Conservation (phyloP, 35 echinoderm and acorn worm genomes). For the Anneissia japonica region DNA sequence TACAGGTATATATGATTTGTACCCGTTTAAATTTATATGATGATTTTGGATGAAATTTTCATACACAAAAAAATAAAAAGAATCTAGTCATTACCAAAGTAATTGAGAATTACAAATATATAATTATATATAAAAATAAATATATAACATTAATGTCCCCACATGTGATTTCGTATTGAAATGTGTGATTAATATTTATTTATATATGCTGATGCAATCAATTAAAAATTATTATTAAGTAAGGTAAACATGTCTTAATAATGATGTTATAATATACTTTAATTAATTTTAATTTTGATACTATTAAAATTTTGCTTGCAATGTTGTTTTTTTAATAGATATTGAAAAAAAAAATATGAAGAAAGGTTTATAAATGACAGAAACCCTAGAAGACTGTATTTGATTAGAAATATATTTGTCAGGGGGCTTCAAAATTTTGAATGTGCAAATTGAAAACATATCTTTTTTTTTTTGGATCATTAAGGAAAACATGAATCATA, state of each 20-base stretch:
- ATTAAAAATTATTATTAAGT: not conserved
- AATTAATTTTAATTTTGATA: not conserved
- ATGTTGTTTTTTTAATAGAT: not conserved
- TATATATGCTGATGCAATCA: not conserved
- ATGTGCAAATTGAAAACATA: too few relatives aligned
- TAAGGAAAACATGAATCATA: too few relatives aligned
- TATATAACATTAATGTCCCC: not conserved
- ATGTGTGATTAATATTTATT: not conserved
- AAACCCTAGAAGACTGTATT: too few relatives aligned
- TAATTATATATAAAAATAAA: not conserved
- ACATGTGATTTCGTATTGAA: too few relatives aligned
- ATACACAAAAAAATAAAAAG: not conserved
- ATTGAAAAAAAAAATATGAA: not conserved
- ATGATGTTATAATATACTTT: not conserved
- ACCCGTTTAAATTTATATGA: not conserved
- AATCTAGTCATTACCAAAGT: not conserved
- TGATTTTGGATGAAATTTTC: not conserved
- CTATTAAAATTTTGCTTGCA: not conserved
- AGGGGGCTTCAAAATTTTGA: too few relatives aligned
- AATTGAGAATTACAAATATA: not conserved
- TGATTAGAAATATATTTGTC: too few relatives aligned
- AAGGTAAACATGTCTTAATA: not conserved
- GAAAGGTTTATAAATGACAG: too few relatives aligned
- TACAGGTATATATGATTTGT: not conserved
- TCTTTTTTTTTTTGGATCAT: too few relatives aligned